Evolutionary conservation across 2,888 invertebrate genomes (phyloP), one percentile per base, ranked within the genome.

Genomic region (Phaonia tiefii): DNA sequence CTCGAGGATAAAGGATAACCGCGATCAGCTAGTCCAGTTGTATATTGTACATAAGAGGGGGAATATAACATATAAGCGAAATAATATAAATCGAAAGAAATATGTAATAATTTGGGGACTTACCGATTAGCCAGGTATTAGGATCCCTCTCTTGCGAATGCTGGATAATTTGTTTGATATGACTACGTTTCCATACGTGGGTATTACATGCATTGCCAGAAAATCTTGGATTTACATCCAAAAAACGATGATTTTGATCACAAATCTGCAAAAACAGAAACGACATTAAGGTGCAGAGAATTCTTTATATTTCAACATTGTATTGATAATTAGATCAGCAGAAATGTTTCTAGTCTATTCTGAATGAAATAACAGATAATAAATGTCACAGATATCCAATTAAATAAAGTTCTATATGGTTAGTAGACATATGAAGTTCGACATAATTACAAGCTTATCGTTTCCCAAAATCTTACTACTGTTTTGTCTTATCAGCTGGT

Each of bases 51-150:
- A 44, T 44, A 44, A 44, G 44, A n/a, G 13, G 13, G 44, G 44
- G 10, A 44, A 11, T 2, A n/a, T 5, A 2, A n/a, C 2, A 44
- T 44, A 44, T 44, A 37, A 1, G 22, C 10, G 39, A 26, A 11
- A 54, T 2, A 17, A 44, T 44, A 11, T 13, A 44, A 2, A 44
- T 44, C 10, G 5, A 37, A 37, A 37, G 1, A 15, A 46, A 8
- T 15, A 49, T 46, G 46, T 17, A 63, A 51, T 46, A 1, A 15
- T 31, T 49, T 15, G 31, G 15, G 17, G 20, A 54, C 70, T 75
- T 69, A 83, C 83, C 83, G 25, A 83, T 49, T 51, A 83, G 63
- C 83, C 80, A 83, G 1, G 83, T 71, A 2, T 22, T 31, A 1
- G 56, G 60, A n/a, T 76, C 63, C 0, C 37, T 56, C 51, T 46